Evolutionary conservation across 1,140 invertebrate species (phyloP), one percentile per base, ranked within the genome.

Genomic region (Pollicipes pollicipes): DNA sequence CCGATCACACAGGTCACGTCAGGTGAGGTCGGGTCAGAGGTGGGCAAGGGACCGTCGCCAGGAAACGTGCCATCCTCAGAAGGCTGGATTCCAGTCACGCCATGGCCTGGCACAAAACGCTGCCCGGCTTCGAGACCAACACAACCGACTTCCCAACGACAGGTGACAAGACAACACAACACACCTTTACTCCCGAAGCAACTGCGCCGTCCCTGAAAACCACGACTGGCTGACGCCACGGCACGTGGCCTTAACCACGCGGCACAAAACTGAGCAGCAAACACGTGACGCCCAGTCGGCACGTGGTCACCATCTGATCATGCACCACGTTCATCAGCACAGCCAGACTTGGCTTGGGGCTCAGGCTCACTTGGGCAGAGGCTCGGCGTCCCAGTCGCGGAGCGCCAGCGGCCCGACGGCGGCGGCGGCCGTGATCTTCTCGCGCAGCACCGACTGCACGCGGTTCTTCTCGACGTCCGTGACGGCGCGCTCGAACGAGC

Each of bases 401-500:
- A 88, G 87, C 85, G 87, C 90, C 27, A 95, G 83, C 72, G 89
- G 88, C 70, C 89, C 89, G 74, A 88, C 87, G 75, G 88, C 88
- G n/a, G 90, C 90, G 0, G 92, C 90, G 68, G 87, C 85, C 29
- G 91, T 95, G 71, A 97, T 88, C 80, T 95, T 92, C 58, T 91
- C 91, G 79, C 95, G 96, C 35, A 98, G 81, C 74, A 93, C 90
- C 72, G 93, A 91, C 78, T 95, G 91, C 70, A 97, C 91, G 78
- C 93, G 88, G 83, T 97, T 91, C 81, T 93, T 91, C 79, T 97
- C 91, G 70, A 91, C 85, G 70, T 86, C 83, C 24, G 90, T 90
- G 75, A 86, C 86, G 77, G 92, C 96, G 81, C 91, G 91, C 58
- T 88, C 87, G 83, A 95, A 97, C 76, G 93, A 94, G 73, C 89